Base-by-base conservation (phyloP, 2,797 vertebrate genomes). In the Carapus acus region DNA sequence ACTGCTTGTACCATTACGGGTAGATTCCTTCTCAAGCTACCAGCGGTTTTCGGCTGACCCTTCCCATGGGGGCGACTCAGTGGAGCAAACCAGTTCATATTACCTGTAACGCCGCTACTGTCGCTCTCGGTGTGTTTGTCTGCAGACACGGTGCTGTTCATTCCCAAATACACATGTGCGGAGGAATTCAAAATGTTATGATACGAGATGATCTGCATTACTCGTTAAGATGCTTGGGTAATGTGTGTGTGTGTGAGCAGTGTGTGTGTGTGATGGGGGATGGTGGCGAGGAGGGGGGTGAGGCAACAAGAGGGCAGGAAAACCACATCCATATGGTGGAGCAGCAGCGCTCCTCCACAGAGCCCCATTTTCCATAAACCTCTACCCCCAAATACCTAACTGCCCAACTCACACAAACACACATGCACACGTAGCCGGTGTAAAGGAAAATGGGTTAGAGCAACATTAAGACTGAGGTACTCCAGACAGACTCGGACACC, bases 311-410 rank as follows among this genome's bases (percentile, higher is more conserved):
- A 62, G 67, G 62, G 53, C 62, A 69, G 60, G 77, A 70, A 84
- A 87, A 86, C 78, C 76, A 82, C 77, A 78, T 76, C 83, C 84
- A 87, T 86, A 82, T 87, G 83, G 77, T 59, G 59, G 58, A 79
- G 57, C 68, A 58, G 59, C 65, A 23, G 39, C 36, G 40, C 54
- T 54, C 65, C 40, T 76, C 67, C 63, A 73, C 63, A 62, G 59
- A 80, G 57, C 69, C 77, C 68, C 64, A 69, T 81, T 85, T 87
- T 84, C 78, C 78, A 71, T 71, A 45, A 48, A 52, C 53, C 23
- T 62, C 74, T 62, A 64, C 71, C 76, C 77, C 74, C 65, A 67
- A 77, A 74, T 79, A 78, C 73, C 73, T 77, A 73, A 44, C 58
- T 46, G 60, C 21, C 58, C 43, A 42, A 58, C 49, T 19, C n/a